These are phyloP conservation scores for Solea solea DNA, from an alignment of 2,113 vertebrate species.

Conservation along the genomic window DNA sequence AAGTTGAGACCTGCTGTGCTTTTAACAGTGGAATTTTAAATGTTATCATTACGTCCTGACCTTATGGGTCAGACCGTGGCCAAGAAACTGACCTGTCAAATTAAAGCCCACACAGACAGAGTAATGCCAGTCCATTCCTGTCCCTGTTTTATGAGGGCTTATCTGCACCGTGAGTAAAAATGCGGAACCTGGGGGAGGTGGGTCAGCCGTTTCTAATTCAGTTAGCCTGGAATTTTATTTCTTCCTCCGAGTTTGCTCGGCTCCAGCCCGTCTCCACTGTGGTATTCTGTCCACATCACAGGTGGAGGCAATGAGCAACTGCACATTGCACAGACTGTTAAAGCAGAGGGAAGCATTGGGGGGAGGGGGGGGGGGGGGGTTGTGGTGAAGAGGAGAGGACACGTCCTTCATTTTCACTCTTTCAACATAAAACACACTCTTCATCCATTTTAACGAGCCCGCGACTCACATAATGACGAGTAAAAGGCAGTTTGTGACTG, in stretches of 20 bases:
- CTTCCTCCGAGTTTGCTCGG: conserved; percentile 39
- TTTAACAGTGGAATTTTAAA: background rate
- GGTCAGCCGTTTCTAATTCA: conserved; percentile 46
- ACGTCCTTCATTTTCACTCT: conserved; percentile 30
- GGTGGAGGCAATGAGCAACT: conserved; percentile 64
- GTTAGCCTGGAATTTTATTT: conserved; percentile 57
- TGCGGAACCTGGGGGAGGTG: conserved; percentile 22
- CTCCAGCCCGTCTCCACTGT: conserved; percentile 68
- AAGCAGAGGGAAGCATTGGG: conserved; percentile 9
- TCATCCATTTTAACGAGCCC: conserved; percentile 23
- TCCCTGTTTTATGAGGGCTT: conserved; percentile 3
- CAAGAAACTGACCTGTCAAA: background rate
- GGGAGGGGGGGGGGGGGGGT: conserved; percentile 8
- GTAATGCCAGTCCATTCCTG: background rate
- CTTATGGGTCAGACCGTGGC: background rate
- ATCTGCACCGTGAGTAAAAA: conserved; percentile 20
- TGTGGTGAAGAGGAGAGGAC: background rate
- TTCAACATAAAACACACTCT: conserved; percentile 20
- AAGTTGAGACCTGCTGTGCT: background rate
- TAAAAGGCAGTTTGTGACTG: background rate
- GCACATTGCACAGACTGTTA: conserved; percentile 44
- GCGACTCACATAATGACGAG: conserved; percentile 1
- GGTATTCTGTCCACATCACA: conserved; percentile 73
- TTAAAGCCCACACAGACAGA: conserved; percentile 7
- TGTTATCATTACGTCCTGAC: background rate